Evolutionary conservation across 2,113 vertebrate species (phyloP).

Genomic region (Pelecanoides urinatrix): DNA sequence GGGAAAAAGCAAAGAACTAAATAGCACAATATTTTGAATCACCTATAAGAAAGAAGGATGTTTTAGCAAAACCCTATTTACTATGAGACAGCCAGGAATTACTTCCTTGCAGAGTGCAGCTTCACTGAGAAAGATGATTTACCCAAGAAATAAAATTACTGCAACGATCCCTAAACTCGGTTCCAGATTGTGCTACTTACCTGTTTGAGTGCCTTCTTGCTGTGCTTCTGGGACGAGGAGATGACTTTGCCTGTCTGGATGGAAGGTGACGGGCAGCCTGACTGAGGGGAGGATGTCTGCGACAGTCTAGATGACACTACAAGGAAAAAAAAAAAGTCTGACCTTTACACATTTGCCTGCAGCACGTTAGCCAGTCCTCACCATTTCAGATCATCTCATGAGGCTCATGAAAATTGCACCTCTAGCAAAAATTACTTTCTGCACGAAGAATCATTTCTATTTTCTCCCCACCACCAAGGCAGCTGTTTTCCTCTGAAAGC

Average conservation of each 20-base stretch:
- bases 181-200: conserved; percentile 52
- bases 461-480: not conserved
- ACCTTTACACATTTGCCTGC: not conserved
- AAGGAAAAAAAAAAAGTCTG: not conserved
- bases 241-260: conserved; percentile 88
- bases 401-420: not conserved
- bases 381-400: not conserved
- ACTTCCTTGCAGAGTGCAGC: not conserved
- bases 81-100: not conserved
- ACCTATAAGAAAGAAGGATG: not conserved
- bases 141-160: not conserved
- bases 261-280: conserved; percentile 89
- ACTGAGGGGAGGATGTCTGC: conserved; percentile 88
- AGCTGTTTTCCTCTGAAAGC: not conserved
- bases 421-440: not conserved
- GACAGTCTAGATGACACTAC: conserved; percentile 89
- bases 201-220: conserved; percentile 98
- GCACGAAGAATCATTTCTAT: not conserved
- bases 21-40: not conserved
- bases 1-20: not conserved
- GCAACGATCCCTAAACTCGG: fast-evolving
- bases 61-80: not conserved
- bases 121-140: not conserved
- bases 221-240: conserved; percentile 97
- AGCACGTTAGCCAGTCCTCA: not conserved